Percentiles rank a stretch among this genome's conserved stretches.
These are phyloP conservation scores for Myanophis thanlyinensis DNA, from an alignment of 2,113 vertebrate species.

Conservation along the genomic window DNA sequence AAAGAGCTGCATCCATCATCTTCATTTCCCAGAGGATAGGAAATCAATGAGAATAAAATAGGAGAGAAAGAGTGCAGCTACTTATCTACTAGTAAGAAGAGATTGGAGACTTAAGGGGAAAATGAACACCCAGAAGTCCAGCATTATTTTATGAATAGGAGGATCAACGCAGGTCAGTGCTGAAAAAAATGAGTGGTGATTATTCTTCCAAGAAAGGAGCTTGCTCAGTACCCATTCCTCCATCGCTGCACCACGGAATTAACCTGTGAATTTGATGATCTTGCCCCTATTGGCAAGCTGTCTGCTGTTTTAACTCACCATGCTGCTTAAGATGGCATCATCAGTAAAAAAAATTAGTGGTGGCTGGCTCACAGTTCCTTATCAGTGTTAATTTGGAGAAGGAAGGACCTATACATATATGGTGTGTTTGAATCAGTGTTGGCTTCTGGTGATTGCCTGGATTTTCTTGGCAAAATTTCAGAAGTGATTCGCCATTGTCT, in stretches of 20 bases:
- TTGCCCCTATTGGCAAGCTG: neutral
- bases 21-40: neutral
- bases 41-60: neutral
- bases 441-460: neutral
- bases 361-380: neutral
- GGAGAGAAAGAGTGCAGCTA: neutral
- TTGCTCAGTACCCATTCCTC: neutral
- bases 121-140: neutral
- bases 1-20: neutral
- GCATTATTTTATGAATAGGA: neutral
- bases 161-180: neutral
- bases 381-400: neutral
- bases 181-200: neutral
- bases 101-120: neutral
- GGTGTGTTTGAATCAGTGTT: neutral
- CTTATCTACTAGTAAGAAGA: neutral
- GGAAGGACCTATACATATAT: neutral
- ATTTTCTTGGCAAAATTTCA: neutral
- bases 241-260: neutral
- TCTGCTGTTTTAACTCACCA: neutral
- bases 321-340: neutral
- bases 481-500: neutral
- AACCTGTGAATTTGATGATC: neutral
- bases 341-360: neutral
- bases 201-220: neutral